Percentiles rank a stretch among this genome's conserved stretches.
phyloP scores from a whole-genome alignment of 2,797 vertebrate species.

The Hephaestus fuliginosus region DNA sequence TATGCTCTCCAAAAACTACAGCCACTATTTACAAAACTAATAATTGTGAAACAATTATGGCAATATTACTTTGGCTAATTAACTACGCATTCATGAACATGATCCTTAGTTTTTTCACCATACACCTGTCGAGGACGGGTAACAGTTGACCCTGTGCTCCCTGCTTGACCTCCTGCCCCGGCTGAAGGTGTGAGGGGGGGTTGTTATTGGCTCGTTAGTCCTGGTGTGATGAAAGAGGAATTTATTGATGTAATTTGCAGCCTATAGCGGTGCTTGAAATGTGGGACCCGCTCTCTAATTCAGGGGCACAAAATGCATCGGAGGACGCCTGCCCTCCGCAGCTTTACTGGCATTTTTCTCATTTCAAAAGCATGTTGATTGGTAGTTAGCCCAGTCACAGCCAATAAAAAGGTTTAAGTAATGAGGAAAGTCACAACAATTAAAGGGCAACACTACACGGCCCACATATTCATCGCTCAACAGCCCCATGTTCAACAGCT shows the following conservation, averaged over 20 bases:
- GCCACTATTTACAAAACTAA: not conserved
- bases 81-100: not conserved
- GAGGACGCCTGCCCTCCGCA: constrained; percentile 26
- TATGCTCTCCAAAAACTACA: not conserved
- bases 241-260: constrained; percentile 68
- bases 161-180: not conserved
- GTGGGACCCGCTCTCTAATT: constrained; percentile 46
- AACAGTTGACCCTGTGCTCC: constrained; percentile 11
- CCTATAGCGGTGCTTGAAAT: constrained; percentile 48
- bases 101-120: not conserved
- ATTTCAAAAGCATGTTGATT: constrained; percentile 42
- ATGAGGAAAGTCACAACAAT: constrained; percentile 24
- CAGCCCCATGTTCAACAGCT: constrained; percentile 33
- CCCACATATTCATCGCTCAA: constrained; percentile 27
- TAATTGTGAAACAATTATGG: not conserved
- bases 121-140: not conserved
- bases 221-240: constrained; percentile 61
- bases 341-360: constrained; percentile 40
- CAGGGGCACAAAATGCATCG: constrained; percentile 50
- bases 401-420: constrained; percentile 18
- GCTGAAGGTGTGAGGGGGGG: not conserved
- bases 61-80: not conserved
- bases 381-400: constrained; percentile 15
- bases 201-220: constrained; percentile 68
- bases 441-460: not conserved